Evolutionary conservation across 2,888 invertebrate species (phyloP).

Genomic region (Colletes collaris): DNA sequence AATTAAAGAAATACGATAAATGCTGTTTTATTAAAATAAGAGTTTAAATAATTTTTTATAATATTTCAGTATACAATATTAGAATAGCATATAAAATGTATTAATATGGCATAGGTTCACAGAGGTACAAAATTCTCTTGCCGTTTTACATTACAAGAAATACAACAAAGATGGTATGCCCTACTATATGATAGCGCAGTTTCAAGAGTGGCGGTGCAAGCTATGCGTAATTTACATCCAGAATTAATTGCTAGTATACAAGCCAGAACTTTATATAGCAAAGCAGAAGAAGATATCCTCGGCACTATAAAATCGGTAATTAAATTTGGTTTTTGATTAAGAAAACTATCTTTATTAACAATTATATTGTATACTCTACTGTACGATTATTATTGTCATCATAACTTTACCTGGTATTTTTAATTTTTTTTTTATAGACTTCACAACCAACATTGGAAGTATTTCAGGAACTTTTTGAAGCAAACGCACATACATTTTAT

Average conservation of each 20-base stretch:
- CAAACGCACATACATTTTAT: slow-evolving; percentile 94
- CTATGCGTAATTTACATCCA: slow-evolving; percentile 96
- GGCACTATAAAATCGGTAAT: slow-evolving; percentile 91
- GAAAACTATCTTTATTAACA: slow-evolving; percentile 1
- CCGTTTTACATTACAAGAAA: slow-evolving; percentile 95
- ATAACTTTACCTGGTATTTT: neutral
- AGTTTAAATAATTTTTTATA: neutral
- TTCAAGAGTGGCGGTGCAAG: slow-evolving; percentile 94
- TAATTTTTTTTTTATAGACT: slow-evolving; percentile 83
- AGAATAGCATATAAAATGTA: neutral
- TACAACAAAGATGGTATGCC: slow-evolving; percentile 98
- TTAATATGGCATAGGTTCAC: slow-evolving; percentile 86
- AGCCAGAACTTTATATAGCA: slow-evolving; percentile 94
- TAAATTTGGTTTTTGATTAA: slow-evolving; percentile 38
- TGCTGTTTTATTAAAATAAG: neutral
- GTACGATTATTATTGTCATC: slow-evolving; percentile 15
- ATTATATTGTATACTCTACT: neutral
- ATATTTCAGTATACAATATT: neutral
- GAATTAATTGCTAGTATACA: slow-evolving; percentile 94
- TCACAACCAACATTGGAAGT: slow-evolving; percentile 89
- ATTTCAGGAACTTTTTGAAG: slow-evolving; percentile 93
- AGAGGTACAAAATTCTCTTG: slow-evolving; percentile 98
- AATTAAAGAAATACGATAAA: neutral
- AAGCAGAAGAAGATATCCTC: slow-evolving; percentile 94
- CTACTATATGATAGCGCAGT: slow-evolving; percentile 97